Conservation (phyloP, 1,140 invertebrate species). For the Scaptomyza montana region DNA sequence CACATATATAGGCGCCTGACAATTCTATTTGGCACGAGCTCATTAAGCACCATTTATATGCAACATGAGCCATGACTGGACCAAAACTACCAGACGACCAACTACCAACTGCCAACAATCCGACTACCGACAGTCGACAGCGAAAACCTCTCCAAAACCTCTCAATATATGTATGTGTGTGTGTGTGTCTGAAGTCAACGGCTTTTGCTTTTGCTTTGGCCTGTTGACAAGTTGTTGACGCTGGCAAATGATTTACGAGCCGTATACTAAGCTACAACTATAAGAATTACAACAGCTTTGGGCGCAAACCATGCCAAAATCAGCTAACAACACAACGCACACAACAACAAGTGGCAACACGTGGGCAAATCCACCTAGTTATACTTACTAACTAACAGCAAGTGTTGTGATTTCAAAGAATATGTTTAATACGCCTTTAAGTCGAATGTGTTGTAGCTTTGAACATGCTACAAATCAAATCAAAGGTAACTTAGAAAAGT, state of each 20-base stretch:
- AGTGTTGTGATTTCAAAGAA: background rate
- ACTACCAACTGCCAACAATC: slow-evolving; percentile 2
- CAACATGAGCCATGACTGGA: slow-evolving; percentile 76
- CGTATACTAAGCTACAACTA: slow-evolving; percentile 23
- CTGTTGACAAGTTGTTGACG: slow-evolving; percentile 79
- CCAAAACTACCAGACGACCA: slow-evolving; percentile 63
- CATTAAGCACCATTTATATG: slow-evolving; percentile 83
- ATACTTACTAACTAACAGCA: background rate
- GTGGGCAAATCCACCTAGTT: slow-evolving; percentile 24
- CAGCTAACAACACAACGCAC: slow-evolving; percentile 20
- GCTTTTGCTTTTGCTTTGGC: slow-evolving; percentile 29
- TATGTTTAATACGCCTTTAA: background rate
- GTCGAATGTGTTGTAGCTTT: too few relatives aligned
- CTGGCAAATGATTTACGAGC: slow-evolving; percentile 75
- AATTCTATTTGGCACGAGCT: slow-evolving; percentile 83
- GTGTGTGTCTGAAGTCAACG: slow-evolving; percentile 33
- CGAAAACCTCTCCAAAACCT: slow-evolving; percentile 24
- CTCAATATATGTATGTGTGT: slow-evolving; percentile 28
- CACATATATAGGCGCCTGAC: slow-evolving; percentile 46
- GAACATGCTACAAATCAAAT: background rate
- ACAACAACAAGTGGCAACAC: slow-evolving; percentile 38
- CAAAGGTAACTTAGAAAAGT: background rate
- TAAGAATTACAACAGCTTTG: slow-evolving; percentile 15
- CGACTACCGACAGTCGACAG: slow-evolving; percentile 45
- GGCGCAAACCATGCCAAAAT: slow-evolving; percentile 35